Conservation (phyloP, 2,888 invertebrate species). For the Agriotes lineatus region DNA sequence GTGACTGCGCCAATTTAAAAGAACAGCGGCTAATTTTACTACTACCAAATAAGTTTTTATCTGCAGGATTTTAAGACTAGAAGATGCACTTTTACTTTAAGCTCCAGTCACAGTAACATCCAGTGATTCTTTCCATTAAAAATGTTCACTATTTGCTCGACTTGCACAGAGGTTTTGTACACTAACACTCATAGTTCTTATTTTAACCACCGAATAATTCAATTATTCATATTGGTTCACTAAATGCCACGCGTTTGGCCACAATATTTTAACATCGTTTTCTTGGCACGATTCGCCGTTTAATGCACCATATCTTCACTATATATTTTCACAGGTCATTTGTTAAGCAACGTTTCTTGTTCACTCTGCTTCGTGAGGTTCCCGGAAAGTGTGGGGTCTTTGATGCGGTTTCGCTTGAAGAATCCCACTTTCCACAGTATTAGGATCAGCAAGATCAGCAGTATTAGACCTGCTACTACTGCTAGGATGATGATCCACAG, state of each 20-base stretch:
- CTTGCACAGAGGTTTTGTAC: too few relatives aligned
- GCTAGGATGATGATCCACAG: constrained; percentile 91
- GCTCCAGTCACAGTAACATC: too few relatives aligned
- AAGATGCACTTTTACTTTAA: too few relatives aligned
- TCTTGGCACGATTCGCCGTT: neutral
- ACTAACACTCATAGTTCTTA: too few relatives aligned
- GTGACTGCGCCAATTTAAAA: neutral
- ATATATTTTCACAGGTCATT: constrained; percentile 14
- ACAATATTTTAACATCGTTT: neutral
- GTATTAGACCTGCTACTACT: constrained; percentile 84
- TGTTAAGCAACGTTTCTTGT: constrained; percentile 49
- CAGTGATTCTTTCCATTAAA: too few relatives aligned
- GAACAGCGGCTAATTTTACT: too few relatives aligned
- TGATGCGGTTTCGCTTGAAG: constrained; percentile 84
- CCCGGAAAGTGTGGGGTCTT: constrained; percentile 86
- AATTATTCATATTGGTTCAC: neutral
- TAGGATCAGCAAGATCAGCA: constrained; percentile 84
- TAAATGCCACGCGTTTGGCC: neutral
- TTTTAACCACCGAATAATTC: too few relatives aligned
- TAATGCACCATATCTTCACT: neutral
- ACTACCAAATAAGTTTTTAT: too few relatives aligned
- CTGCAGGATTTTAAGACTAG: too few relatives aligned
- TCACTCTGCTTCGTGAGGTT: constrained; percentile 62
- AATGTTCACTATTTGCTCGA: too few relatives aligned
- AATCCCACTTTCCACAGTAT: constrained; percentile 91